Evolutionary conservation across 2,113 vertebrate genomes (phyloP).

Genomic region (Nycticebus coucang): DNA sequence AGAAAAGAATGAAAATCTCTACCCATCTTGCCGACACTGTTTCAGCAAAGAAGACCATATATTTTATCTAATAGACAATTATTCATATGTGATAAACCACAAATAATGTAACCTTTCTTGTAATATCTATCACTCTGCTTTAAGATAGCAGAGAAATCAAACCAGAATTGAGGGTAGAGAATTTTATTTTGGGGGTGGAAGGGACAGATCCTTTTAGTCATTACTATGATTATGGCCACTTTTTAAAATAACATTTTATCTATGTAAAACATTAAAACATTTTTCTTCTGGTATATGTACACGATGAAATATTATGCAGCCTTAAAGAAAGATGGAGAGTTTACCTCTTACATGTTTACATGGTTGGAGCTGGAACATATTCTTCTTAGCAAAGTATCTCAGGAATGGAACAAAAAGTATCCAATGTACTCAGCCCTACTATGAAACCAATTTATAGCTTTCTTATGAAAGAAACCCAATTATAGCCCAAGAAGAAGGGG

Average conservation of each 20-base stretch:
- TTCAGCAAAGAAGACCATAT: constrained; percentile 65
- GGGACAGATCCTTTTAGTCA: constrained; percentile 57
- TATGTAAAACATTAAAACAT: constrained; percentile 77
- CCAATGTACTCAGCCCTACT: too few species aligned
- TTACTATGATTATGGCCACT: constrained; percentile 69
- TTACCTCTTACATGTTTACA: too few species aligned
- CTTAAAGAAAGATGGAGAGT: too few species aligned
- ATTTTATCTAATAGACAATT: constrained; percentile 65
- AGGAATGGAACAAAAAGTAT: too few species aligned
- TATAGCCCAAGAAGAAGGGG: too few species aligned
- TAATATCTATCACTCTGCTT: constrained; percentile 8
- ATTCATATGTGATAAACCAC: constrained; percentile 65
- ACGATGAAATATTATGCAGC: too few species aligned
- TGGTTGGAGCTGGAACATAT: too few species aligned
- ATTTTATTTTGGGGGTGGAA: constrained; percentile 60
- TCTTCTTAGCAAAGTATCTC: too few species aligned
- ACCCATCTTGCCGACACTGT: constrained; percentile 79
- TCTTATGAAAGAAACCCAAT: too few species aligned
- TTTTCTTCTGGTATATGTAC: constrained; percentile 1
- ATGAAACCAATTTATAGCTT: too few species aligned
- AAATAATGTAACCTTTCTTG: constrained; percentile 61
- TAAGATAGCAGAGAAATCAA: neutral
- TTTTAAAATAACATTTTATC: constrained; percentile 75
- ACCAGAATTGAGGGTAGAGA: neutral
- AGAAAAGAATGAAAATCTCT: constrained; percentile 60